Evolutionary conservation across 1,140 invertebrate genomes (phyloP).

Genomic region (Plutomurus gul): DNA sequence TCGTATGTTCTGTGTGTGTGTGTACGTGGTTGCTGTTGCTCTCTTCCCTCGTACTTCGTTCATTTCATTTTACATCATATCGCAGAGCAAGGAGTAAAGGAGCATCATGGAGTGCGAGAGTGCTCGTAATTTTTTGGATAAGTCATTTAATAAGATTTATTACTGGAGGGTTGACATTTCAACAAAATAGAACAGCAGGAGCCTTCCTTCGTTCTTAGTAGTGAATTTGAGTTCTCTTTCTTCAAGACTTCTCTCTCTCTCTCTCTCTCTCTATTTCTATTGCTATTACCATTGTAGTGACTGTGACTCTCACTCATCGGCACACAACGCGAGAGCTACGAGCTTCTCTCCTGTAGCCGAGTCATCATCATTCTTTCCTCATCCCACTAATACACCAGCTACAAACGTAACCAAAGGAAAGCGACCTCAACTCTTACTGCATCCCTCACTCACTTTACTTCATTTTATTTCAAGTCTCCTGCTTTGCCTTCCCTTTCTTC

Average conservation of each 20-base stretch:
- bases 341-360: background rate
- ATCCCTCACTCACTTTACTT: too few relatives aligned
- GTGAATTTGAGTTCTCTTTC: conserved; percentile 32
- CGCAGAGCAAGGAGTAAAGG: background rate
- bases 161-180: conserved; percentile 54
- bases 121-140: conserved; percentile 53
- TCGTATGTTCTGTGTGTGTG: background rate
- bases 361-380: conserved; percentile 25
- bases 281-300: background rate
- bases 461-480: background rate
- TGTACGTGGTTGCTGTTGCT: background rate
- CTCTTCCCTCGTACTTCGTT: background rate
- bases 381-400: background rate
- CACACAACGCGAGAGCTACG: background rate
- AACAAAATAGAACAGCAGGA: conserved; percentile 55
- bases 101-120: conserved; percentile 41
- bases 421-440: background rate
- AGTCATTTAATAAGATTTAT: conserved; percentile 56
- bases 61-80: conserved; percentile 28
- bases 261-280: background rate
- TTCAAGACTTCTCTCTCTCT: conserved; percentile 17
- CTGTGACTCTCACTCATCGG: background rate
- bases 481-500: background rate
- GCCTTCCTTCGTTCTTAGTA: conserved; percentile 42
- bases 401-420: background rate